phyloP scores from a whole-genome alignment of 2,113 vertebrate genomes.

The Dendrocopos noguchii region DNA sequence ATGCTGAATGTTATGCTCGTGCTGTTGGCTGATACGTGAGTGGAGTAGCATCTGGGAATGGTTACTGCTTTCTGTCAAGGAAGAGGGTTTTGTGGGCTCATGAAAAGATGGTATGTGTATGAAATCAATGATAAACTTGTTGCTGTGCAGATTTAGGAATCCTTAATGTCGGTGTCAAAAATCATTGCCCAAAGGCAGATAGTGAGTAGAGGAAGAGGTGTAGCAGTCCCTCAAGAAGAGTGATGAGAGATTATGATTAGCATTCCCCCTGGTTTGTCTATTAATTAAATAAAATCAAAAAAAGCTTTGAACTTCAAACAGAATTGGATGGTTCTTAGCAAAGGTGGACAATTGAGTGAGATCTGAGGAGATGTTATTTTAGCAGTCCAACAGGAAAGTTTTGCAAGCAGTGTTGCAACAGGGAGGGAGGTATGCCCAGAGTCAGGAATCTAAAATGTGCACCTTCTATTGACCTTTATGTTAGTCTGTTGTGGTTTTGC shows the following conservation, averaged over 20 bases:
- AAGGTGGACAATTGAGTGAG: neutral
- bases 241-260: neutral
- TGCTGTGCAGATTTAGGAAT: neutral
- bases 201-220: neutral
- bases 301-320: neutral
- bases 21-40: neutral
- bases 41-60: neutral
- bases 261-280: neutral
- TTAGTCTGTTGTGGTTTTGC: neutral
- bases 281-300: neutral
- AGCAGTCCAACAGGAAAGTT: neutral
- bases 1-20: accelerated
- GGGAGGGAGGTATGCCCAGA: neutral
- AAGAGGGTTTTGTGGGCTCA: neutral
- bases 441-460: neutral
- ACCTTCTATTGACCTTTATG: neutral
- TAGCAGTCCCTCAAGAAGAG: neutral
- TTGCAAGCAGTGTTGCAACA: neutral
- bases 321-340: neutral
- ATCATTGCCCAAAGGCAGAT: neutral
- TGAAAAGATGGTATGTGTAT: neutral
- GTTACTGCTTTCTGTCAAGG: neutral
- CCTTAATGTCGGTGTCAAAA: neutral
- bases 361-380: neutral
- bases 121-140: neutral